Percentiles rank a stretch among this genome's conserved stretches.
Conservation (phyloP, 2,797 vertebrate genomes). For the Arnoldichthys spilopterus region DNA sequence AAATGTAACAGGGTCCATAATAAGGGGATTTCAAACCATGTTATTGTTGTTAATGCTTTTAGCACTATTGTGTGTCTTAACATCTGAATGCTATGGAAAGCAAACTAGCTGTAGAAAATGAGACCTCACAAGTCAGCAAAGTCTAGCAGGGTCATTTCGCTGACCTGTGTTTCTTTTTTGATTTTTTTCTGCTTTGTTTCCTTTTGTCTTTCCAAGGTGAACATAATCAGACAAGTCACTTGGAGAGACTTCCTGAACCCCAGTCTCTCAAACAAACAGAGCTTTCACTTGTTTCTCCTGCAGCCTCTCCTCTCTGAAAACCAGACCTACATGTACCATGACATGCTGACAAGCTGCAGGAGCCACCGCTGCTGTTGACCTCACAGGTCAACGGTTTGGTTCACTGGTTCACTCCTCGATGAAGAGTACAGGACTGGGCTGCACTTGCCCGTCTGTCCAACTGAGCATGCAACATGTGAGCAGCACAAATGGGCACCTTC, state of each 20-base stretch:
- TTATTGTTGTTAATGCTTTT: too few species aligned
- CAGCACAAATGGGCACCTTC: conserved; percentile 50
- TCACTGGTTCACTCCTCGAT: conserved; percentile 63
- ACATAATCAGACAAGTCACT: conserved; percentile 67
- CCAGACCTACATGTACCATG: conserved; percentile 69
- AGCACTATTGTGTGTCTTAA: too few species aligned
- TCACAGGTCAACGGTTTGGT: conserved; percentile 63
- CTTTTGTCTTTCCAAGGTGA: conserved; percentile 53
- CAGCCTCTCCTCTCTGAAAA: conserved; percentile 58
- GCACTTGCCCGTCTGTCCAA: conserved; percentile 23
- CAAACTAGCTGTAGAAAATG: too few species aligned
- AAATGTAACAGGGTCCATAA: conserved; percentile 28
- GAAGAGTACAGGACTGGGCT: not conserved
- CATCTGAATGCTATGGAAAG: too few species aligned
- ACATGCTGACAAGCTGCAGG: conserved; percentile 72
- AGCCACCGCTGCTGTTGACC: conserved; percentile 72
- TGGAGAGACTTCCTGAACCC: conserved; percentile 60
- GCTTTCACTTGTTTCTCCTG: conserved; percentile 65
- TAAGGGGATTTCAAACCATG: not conserved
- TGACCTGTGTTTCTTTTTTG: conserved; percentile 26
- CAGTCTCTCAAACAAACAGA: conserved; percentile 58
- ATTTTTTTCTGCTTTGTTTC: conserved; percentile 35
- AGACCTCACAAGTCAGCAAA: conserved; percentile 69
- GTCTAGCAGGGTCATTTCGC: conserved; percentile 65
- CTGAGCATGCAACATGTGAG: conserved; percentile 46